Evolutionary conservation across 2,113 vertebrate genomes (phyloP), one percentile per base, ranked within the genome.

Genomic region (Campylomormyrus numenius): DNA sequence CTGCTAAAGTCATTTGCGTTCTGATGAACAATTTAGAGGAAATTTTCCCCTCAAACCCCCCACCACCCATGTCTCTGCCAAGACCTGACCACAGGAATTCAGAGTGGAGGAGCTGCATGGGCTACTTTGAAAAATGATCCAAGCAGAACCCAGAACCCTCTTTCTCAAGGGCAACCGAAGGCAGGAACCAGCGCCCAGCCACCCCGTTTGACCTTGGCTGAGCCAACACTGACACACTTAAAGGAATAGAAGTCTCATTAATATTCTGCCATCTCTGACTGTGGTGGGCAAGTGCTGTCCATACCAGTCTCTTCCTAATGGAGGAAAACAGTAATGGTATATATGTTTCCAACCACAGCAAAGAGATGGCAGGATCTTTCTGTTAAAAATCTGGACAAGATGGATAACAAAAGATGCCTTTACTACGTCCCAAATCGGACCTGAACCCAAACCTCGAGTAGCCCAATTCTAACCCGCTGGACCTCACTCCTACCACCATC

Each of bases 51-150:
- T 66, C 39, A 88, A 50, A 58, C 87, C 56, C 42, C 87, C 42
- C 49, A 27, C 50, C n/a, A 50, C 9, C 74, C 74, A 15, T 10
- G 87, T 53, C 86, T 87, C 56, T 62, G 87, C 87, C 87, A 88
- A 88, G 21, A 58, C 15, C 42, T 27, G 35, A 88, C 87, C 87
- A 88, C 87, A 66, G 52, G 87, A 88, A 66, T 88, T 42, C 56
- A 45, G 35, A 88, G 87, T 46, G 52, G 19, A 42, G 87, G 39
- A 58, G 8, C 3, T 21, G 85, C 5, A 39, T 21, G 8, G 31
- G 85, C 15, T 31, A 42, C 56, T 88, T 66, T 66, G 35, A 88
- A 88, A 88, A 50, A 88, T 13, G 87, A 66, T 46, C 49, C 49
- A 15, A 53, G 86, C 15, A 87, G 13, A 31, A 87, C 86, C 27